Conservation (phyloP, 2,113 vertebrate species). For the Barbus barbus region DNA sequence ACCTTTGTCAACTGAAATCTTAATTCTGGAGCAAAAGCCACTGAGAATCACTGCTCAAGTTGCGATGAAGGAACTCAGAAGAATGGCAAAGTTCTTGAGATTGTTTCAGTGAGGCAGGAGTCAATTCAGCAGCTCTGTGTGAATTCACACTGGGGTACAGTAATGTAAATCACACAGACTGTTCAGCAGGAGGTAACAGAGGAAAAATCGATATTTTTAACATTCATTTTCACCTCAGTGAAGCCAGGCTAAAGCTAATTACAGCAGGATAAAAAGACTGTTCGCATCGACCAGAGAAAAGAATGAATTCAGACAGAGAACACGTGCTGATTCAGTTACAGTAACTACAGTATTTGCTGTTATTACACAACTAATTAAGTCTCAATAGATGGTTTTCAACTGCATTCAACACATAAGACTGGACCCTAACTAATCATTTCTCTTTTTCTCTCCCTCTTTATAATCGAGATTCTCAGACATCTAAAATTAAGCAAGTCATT, state of each 20-base stretch:
- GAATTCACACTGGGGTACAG: background rate
- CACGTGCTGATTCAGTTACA: background rate
- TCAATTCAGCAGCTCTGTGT: background rate
- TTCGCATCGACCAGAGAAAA: background rate
- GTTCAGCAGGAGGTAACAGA: background rate
- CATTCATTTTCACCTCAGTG: slow-evolving; percentile 23
- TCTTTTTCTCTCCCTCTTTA: background rate
- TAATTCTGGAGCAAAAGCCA: background rate
- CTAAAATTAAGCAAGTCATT: background rate
- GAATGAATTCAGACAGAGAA: background rate
- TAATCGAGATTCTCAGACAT: background rate
- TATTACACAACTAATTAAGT: background rate
- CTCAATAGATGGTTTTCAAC: background rate
- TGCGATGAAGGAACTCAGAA: background rate
- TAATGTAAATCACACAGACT: background rate
- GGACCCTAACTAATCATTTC: background rate
- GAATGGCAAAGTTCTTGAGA: background rate
- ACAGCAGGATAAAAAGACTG: slow-evolving; percentile 15
- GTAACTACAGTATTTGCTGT: background rate
- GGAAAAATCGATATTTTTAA: background rate
- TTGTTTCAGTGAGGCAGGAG: background rate
- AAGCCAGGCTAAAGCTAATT: slow-evolving; percentile 10
- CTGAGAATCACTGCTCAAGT: background rate
- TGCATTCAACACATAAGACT: background rate
- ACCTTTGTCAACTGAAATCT: no score